Evolutionary conservation across 2,113 vertebrate genomes (phyloP).

Genomic region (Myocastor coypus): DNA sequence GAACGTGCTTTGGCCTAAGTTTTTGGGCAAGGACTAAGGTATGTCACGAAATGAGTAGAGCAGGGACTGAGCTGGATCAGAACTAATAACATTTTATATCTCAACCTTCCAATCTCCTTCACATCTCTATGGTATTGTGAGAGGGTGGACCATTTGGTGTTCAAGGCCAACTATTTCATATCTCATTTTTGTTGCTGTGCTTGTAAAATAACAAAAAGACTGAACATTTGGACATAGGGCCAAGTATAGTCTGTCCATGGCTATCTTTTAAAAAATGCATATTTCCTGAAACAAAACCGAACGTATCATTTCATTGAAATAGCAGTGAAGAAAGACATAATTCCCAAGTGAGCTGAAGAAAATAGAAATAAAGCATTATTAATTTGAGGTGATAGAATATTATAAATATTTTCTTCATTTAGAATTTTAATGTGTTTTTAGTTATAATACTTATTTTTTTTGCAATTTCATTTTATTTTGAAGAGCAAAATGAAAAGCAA

Average conservation of each 20-base stretch:
- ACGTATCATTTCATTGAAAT: slow-evolving; percentile 28
- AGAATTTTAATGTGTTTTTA: neutral
- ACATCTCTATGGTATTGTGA: neutral
- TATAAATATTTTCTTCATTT: slow-evolving; percentile 54
- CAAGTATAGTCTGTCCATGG: neutral
- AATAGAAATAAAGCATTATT: slow-evolving; percentile 2
- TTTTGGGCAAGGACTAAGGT: neutral
- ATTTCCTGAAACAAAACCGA: slow-evolving; percentile 46
- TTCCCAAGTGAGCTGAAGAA: slow-evolving; percentile 28
- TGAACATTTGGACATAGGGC: neutral
- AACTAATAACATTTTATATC: neutral
- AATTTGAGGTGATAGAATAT: slow-evolving; percentile 52
- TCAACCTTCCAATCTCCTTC: neutral
- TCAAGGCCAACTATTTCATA: slow-evolving; percentile 51
- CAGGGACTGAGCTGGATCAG: neutral
- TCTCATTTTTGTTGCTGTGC: neutral
- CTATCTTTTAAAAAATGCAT: slow-evolving; percentile 34
- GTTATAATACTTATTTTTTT: no score
- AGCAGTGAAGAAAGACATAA: slow-evolving; percentile 33
- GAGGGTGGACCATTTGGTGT: slow-evolving; percentile 15
- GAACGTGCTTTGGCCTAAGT: neutral
- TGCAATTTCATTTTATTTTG: no score
- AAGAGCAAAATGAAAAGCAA: no score
- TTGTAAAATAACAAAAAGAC: slow-evolving; percentile 37
- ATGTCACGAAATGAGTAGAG: neutral